phyloP scores from a whole-genome alignment of 2,797 vertebrate genomes.

The Squalus acanthias region DNA sequence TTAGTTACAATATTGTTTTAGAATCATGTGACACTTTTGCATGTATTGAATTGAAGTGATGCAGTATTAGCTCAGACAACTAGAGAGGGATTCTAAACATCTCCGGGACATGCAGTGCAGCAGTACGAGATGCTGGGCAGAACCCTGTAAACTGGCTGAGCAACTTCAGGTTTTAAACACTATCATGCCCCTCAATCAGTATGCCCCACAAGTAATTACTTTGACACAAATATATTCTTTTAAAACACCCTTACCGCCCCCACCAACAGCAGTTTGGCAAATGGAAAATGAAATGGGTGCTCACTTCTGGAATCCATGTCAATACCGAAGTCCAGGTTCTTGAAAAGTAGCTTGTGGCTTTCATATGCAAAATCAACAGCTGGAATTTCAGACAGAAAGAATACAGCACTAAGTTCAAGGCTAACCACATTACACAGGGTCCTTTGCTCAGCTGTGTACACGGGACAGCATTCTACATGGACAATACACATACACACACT shows the following conservation, averaged over 20 bases:
- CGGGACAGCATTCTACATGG: background rate
- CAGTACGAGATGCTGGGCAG: background rate
- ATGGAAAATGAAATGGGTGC: conserved; percentile 45
- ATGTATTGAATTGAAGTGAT: background rate
- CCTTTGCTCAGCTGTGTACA: background rate
- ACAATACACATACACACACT: background rate
- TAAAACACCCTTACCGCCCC: background rate
- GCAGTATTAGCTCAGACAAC: background rate
- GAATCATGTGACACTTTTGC: background rate
- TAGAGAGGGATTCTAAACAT: background rate
- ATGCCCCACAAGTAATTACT: background rate
- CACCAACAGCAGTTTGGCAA: background rate
- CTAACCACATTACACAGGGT: background rate
- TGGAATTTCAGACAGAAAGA: conserved; percentile 45
- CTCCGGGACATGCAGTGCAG: too few species aligned
- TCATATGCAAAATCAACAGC: conserved; percentile 77
- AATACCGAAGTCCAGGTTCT: conserved; percentile 84
- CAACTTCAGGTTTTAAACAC: background rate
- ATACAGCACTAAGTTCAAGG: background rate
- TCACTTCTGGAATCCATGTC: conserved; percentile 88
- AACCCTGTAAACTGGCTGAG: background rate
- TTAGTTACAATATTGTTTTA: background rate
- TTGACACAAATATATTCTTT: background rate
- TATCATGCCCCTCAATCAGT: background rate
- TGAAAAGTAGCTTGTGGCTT: conserved; percentile 73